phyloP scores from a whole-genome alignment of 1,140 invertebrate genomes.

The Cotesia vestalis region DNA sequence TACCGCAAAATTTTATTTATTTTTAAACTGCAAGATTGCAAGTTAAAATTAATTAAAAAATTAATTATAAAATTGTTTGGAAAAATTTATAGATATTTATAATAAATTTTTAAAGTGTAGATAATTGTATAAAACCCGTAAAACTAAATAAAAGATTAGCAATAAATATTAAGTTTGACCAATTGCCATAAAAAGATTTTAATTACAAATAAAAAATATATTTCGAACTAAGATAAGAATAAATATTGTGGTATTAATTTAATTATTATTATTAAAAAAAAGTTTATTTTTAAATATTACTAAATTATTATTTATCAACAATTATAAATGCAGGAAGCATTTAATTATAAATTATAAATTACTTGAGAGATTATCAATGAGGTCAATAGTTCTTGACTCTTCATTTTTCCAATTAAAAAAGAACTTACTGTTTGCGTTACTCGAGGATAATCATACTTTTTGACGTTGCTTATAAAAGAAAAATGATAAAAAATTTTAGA shows the following conservation, averaged over 20 bases:
- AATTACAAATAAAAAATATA: too few relatives aligned
- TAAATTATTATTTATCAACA: background rate
- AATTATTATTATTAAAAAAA: background rate
- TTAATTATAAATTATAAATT: constrained; percentile 4
- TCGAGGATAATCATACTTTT: constrained; percentile 71
- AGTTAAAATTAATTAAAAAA: too few relatives aligned
- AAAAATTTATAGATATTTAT: too few relatives aligned
- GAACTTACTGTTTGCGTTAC: constrained; percentile 70
- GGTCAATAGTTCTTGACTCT: constrained; percentile 7
- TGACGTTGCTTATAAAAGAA: constrained; percentile 69
- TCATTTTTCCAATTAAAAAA: background rate
- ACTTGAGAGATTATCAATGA: background rate
- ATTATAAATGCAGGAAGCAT: background rate
- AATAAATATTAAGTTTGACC: too few relatives aligned
- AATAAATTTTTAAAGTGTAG: too few relatives aligned
- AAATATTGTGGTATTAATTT: background rate
- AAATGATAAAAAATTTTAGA: constrained; percentile 71
- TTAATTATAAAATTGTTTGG: too few relatives aligned
- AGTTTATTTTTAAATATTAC: background rate
- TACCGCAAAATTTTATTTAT: too few relatives aligned
- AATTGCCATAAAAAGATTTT: too few relatives aligned
- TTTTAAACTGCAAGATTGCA: too few relatives aligned
- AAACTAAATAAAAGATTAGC: too few relatives aligned
- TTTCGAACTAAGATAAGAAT: too few relatives aligned
- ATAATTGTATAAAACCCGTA: too few relatives aligned